Percentiles rank a stretch among this genome's conserved stretches.
These are phyloP conservation scores for Syngnathoides biaculeatus DNA, from an alignment of 2,113 vertebrate genomes.

Conservation along the genomic window DNA sequence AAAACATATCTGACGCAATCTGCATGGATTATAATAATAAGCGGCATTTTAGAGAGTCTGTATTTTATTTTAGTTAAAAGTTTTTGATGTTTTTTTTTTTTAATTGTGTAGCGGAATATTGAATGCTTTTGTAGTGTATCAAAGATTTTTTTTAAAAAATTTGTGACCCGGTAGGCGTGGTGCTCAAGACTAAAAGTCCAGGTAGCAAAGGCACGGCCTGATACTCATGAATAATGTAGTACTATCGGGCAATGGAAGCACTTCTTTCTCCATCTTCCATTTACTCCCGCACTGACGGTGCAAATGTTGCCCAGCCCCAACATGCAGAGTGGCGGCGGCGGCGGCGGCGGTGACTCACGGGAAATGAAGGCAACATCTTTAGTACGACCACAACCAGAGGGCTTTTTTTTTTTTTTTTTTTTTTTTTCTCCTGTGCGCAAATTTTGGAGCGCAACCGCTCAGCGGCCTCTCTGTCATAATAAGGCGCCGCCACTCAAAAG, in stretches of 20 bases:
- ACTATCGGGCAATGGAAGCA: neutral
- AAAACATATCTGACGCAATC: too few relatives aligned
- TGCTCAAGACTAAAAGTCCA: neutral
- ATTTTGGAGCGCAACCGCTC: conserved; percentile 43
- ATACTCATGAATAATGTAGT: neutral
- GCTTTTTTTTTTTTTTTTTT: conserved; percentile 36
- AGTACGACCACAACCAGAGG: conserved; percentile 29
- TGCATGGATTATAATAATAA: too few relatives aligned
- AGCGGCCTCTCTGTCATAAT: conserved; percentile 51
- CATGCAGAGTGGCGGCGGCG: conserved; percentile 15
- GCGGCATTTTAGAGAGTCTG: too few relatives aligned
- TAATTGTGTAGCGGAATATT: too few relatives aligned
- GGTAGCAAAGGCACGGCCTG: neutral
- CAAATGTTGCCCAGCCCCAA: conserved; percentile 22
- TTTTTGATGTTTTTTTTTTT: too few relatives aligned
- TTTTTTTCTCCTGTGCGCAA: conserved; percentile 6
- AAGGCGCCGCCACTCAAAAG: conserved; percentile 57
- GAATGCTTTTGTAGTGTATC: too few relatives aligned
- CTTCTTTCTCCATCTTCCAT: neutral
- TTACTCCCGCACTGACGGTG: neutral
- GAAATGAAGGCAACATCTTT: conserved; percentile 37
- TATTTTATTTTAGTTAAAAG: too few relatives aligned
- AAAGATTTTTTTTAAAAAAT: too few relatives aligned
- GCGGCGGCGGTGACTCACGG: conserved; percentile 41
- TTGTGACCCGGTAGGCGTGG: neutral